phyloP scores from a whole-genome alignment of 2,797 vertebrate species.

The Steatocranus sp. region DNA sequence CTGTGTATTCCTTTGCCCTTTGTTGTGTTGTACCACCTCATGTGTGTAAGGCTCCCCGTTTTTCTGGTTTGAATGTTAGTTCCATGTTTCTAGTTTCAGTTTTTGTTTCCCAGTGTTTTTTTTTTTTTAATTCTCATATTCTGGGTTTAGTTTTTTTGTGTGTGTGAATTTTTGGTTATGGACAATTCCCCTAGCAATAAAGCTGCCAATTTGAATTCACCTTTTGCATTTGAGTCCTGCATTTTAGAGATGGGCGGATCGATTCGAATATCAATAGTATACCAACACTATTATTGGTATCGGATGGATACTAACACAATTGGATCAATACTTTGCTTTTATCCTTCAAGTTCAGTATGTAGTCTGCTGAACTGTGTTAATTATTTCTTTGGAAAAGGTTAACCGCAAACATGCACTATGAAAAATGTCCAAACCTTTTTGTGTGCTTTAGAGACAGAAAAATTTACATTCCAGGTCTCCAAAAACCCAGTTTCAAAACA shows the following conservation, averaged over 20 bases:
- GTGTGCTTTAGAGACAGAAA: background rate
- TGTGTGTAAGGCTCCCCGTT: background rate
- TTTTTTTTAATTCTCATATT: background rate
- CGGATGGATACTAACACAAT: background rate
- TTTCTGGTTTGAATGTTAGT: background rate
- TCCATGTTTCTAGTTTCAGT: background rate
- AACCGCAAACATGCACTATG: background rate
- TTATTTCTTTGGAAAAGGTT: background rate
- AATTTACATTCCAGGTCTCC: background rate
- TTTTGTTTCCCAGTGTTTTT: background rate
- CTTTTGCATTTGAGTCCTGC: background rate
- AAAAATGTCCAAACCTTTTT: background rate
- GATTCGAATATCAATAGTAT: background rate
- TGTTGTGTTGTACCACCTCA: background rate
- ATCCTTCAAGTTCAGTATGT: background rate
- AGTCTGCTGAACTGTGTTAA: background rate
- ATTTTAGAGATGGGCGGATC: background rate
- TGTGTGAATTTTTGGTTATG: background rate
- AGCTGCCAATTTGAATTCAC: background rate
- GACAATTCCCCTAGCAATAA: background rate
- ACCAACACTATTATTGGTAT: background rate
- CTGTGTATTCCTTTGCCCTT: background rate
- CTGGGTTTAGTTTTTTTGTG: background rate
- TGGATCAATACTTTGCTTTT: background rate
- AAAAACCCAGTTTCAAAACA: background rate